phyloP scores from a whole-genome alignment of 2,888 invertebrate genomes.

The Sarcophaga rosellei region DNA sequence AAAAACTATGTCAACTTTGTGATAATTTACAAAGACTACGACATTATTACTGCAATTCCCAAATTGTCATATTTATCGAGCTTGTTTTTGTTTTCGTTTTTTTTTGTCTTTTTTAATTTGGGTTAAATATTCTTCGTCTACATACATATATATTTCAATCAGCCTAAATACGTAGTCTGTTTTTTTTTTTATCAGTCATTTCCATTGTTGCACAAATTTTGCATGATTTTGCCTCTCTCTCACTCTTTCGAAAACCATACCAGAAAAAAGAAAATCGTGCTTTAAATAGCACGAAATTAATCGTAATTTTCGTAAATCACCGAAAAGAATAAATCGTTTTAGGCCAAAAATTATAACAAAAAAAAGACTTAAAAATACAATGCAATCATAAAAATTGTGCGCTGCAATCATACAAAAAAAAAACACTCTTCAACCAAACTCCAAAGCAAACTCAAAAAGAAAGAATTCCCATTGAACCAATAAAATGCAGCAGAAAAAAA shows the following conservation, averaged over 20 bases:
- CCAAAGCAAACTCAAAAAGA: not conserved
- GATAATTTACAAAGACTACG: no score
- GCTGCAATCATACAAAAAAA: constrained; percentile 14
- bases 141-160: constrained; percentile 20
- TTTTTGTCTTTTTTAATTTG: constrained; percentile 28
- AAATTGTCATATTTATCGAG: not conserved
- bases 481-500: not conserved
- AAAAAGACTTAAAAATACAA: constrained; percentile 1
- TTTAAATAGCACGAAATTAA: constrained; percentile 62
- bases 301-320: constrained; percentile 60
- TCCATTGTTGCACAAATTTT: constrained; percentile 58
- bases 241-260: constrained; percentile 20
- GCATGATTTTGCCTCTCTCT: constrained; percentile 44
- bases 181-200: not conserved
- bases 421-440: no score
- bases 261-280: constrained; percentile 56
- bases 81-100: no score
- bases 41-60: no score
- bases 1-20: no score
- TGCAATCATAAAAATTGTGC: not conserved
- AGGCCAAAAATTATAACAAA: not conserved
- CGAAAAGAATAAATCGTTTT: constrained; percentile 18
- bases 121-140: constrained; percentile 20
- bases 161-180: constrained; percentile 7
- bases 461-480: constrained; percentile 1